These are phyloP conservation scores for Agraylea sexmaculata DNA, from an alignment of 1,140 invertebrate genomes.

Conservation along the genomic window DNA sequence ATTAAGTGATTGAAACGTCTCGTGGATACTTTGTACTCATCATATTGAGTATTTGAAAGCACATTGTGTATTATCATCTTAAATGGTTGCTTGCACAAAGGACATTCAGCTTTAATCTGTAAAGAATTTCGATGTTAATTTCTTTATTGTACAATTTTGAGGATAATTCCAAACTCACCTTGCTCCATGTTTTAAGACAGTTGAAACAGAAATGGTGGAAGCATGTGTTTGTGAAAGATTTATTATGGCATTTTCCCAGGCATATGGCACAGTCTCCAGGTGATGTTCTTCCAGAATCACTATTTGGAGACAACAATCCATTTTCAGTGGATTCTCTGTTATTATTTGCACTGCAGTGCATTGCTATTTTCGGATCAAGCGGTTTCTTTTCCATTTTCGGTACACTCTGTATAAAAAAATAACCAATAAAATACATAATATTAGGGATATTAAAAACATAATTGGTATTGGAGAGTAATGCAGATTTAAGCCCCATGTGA, in stretches of 20 bases:
- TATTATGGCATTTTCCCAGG: slow-evolving; percentile 71
- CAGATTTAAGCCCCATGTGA: no score
- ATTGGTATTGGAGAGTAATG: no score
- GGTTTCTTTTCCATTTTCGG: no score
- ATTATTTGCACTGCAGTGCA: no score
- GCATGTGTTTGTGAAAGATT: slow-evolving; percentile 84
- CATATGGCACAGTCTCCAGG: slow-evolving; percentile 86
- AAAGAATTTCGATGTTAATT: slow-evolving; percentile 16
- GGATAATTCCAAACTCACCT: slow-evolving; percentile 45
- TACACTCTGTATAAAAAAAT: no score
- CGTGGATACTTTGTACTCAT: slow-evolving; percentile 50
- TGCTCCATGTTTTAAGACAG: slow-evolving; percentile 88
- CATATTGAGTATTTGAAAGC: slow-evolving; percentile 73
- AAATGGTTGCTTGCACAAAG: slow-evolving; percentile 85
- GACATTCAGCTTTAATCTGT: slow-evolving; percentile 83
- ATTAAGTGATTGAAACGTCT: background rate
- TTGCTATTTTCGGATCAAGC: no score
- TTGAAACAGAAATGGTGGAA: slow-evolving; percentile 90
- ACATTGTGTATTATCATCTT: slow-evolving; percentile 88
- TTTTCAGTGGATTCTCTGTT: no score
- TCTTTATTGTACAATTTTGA: background rate
- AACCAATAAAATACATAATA: no score
- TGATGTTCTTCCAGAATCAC: slow-evolving; percentile 40
- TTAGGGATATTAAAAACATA: no score
- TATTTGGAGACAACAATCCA: no score